Percentiles rank a stretch among this genome's conserved stretches.
Conservation (phyloP, 30 jellyfish, hydroid and myxozoan genomes). For the Aurelia aurita complex sp. Pacific region DNA sequence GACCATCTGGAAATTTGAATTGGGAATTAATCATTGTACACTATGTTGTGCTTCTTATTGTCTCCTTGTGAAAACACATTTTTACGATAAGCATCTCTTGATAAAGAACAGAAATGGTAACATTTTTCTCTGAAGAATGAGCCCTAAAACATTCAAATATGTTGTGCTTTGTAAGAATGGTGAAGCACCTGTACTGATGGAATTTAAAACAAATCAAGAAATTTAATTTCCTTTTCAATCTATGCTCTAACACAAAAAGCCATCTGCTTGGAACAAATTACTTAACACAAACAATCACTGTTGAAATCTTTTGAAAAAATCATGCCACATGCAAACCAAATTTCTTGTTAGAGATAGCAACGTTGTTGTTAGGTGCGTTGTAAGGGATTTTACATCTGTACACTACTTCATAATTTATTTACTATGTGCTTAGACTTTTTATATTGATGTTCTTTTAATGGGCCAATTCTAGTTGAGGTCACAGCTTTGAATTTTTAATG, state of each 20-base stretch:
- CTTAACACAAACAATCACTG: not conserved
- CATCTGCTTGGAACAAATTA: not conserved
- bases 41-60: too few relatives aligned
- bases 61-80: too few relatives aligned
- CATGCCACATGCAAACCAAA: not conserved
- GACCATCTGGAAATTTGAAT: too few relatives aligned
- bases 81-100: too few relatives aligned
- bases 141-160: too few relatives aligned
- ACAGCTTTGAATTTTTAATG: not conserved
- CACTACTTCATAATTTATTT: not conserved
- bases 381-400: not conserved
- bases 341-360: not conserved
- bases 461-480: constrained; percentile 1
- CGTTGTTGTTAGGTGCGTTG: not conserved
- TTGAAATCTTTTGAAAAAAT: not conserved
- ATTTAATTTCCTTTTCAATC: too few relatives aligned
- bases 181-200: too few relatives aligned
- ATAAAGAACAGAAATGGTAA: too few relatives aligned
- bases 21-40: too few relatives aligned
- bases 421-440: not conserved
- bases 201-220: too few relatives aligned
- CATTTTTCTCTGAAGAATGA: too few relatives aligned
- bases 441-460: constrained; percentile 31
- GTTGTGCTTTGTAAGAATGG: too few relatives aligned
- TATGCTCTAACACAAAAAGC: not conserved